A percentile compares a stretch with the other conserved stretches of the same genome.
These are phyloP conservation scores for Sciaenops ocellatus DNA, from an alignment of 2,797 vertebrate genomes.

Conservation along the genomic window DNA sequence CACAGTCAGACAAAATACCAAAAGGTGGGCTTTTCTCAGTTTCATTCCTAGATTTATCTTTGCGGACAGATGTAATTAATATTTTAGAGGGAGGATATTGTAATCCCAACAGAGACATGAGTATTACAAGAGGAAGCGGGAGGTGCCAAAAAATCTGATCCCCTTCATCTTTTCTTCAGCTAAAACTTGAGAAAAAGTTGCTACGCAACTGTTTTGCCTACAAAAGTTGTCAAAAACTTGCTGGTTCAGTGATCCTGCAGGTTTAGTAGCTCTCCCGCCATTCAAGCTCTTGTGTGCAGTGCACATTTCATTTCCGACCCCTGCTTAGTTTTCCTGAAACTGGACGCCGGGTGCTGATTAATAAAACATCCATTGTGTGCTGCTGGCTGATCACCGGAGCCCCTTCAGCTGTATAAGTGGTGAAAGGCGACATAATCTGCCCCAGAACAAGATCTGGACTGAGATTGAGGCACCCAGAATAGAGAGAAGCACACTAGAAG, in stretches of 20 bases:
- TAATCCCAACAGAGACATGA: slow-evolving; percentile 45
- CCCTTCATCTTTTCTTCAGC: not conserved
- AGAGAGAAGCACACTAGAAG: slow-evolving; percentile 28
- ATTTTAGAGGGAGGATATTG: slow-evolving; percentile 56
- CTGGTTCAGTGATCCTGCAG: slow-evolving; percentile 10
- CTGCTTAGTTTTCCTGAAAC: slow-evolving; percentile 82
- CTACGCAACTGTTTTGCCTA: not conserved
- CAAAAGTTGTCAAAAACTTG: not conserved
- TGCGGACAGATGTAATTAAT: slow-evolving; percentile 56
- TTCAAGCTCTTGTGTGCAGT: slow-evolving; percentile 38
- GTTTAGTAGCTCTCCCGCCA: slow-evolving; percentile 27
- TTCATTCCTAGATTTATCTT: slow-evolving; percentile 49
- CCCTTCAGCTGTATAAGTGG: slow-evolving; percentile 83
- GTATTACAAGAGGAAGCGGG: slow-evolving; percentile 40
- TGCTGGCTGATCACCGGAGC: slow-evolving; percentile 79
- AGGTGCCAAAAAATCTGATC: slow-evolving; percentile 22
- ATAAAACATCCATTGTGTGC: slow-evolving; percentile 84
- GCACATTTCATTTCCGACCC: slow-evolving; percentile 81
- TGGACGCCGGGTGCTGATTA: slow-evolving; percentile 75
- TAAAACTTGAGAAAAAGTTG: not conserved
- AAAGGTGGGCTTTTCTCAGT: slow-evolving; percentile 8
- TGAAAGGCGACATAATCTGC: slow-evolving; percentile 87
- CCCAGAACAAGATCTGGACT: slow-evolving; percentile 80
- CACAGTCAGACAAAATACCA: not conserved
- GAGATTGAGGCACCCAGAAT: slow-evolving; percentile 80